Percentiles rank a stretch among this genome's conserved stretches.
Evolutionary conservation across 2,113 vertebrate genomes (phyloP).

Genomic region (Glareola pratincola): DNA sequence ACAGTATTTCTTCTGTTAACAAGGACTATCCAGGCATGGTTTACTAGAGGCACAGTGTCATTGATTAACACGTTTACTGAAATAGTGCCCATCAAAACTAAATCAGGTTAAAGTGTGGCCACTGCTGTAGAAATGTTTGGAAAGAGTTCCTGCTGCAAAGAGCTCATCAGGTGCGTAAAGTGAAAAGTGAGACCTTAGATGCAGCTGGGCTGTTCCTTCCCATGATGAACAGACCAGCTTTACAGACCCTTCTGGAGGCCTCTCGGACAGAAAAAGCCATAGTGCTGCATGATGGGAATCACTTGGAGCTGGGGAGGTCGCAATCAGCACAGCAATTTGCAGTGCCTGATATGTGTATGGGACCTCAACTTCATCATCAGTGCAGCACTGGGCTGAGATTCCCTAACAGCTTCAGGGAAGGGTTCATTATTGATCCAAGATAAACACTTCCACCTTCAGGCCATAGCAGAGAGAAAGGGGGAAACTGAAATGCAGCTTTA

Average conservation of each 20-base stretch:
- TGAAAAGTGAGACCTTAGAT: neutral
- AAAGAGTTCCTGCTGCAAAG: neutral
- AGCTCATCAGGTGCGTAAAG: fast-evolving
- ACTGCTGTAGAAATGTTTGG: neutral
- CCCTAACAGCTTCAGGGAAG: neutral
- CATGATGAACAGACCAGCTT: neutral
- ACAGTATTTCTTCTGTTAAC: neutral
- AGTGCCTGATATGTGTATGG: fast-evolving
- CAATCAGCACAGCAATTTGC: neutral
- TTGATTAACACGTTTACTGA: neutral
- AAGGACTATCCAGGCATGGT: neutral
- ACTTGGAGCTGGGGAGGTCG: neutral
- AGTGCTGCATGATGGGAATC: neutral
- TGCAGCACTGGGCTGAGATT: neutral
- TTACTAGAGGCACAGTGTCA: neutral
- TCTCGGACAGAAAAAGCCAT: neutral
- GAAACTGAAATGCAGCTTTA: fast-evolving
- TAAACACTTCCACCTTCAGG: neutral
- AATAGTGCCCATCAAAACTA: neutral
- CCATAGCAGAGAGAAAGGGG: neutral
- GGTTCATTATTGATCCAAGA: neutral
- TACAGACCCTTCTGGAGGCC: neutral
- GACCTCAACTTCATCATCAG: fast-evolving
- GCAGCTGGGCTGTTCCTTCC: neutral
- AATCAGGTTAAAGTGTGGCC: neutral